These are phyloP conservation scores for Rhinichthys klamathensis DNA, from an alignment of 2,113 vertebrate genomes.

Conservation along the genomic window DNA sequence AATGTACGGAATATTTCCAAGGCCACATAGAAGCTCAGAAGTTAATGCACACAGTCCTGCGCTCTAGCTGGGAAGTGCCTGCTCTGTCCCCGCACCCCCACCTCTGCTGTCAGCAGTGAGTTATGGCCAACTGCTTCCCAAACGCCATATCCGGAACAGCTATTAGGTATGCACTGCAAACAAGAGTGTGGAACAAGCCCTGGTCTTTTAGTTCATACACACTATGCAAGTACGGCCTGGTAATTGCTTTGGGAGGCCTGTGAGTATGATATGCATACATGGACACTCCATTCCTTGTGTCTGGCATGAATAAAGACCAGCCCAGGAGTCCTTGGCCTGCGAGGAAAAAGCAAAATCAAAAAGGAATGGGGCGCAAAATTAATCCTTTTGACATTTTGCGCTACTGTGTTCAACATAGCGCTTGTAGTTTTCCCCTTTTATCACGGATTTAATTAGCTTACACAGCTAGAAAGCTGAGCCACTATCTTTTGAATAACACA, in stretches of 20 bases:
- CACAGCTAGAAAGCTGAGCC: conserved; percentile 26
- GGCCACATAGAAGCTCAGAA: conserved; percentile 1
- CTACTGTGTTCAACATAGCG: conserved; percentile 45
- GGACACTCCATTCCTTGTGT: conserved; percentile 48
- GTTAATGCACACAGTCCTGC: conserved; percentile 18
- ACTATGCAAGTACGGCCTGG: conserved; percentile 50
- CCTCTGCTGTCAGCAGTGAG: conserved; percentile 60
- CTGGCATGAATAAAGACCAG: conserved; percentile 63
- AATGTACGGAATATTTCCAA: conserved; percentile 4
- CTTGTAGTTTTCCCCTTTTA: conserved; percentile 21
- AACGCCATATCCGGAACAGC: conserved; percentile 56
- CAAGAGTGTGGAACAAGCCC: conserved; percentile 57
- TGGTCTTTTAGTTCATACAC: conserved; percentile 61
- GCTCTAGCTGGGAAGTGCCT: conserved; percentile 20
- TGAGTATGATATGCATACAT: conserved; percentile 56
- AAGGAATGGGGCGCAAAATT: conserved; percentile 57
- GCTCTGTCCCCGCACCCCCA: conserved; percentile 42
- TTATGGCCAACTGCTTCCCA: conserved; percentile 56
- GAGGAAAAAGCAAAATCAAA: conserved; percentile 51
- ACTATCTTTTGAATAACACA: conserved; percentile 22
- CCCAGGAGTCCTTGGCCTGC: conserved; percentile 47
- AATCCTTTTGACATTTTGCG: conserved; percentile 67
- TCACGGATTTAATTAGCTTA: conserved; percentile 37
- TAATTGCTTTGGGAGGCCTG: conserved; percentile 62
- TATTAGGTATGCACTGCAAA: conserved; percentile 65